Evolutionary conservation across 2,797 vertebrate species (phyloP).

Genomic region (Enteromius thamalakanensis): DNA sequence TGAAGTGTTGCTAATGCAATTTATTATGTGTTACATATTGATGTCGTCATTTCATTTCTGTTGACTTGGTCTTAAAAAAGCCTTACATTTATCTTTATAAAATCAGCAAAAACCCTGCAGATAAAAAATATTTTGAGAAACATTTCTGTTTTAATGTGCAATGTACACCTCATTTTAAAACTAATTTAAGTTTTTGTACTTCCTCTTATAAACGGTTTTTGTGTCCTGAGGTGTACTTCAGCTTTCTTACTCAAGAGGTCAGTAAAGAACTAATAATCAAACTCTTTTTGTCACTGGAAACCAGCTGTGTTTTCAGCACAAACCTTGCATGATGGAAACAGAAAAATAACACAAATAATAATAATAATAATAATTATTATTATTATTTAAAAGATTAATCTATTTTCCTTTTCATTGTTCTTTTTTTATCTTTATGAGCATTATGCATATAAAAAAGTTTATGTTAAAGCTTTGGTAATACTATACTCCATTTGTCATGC

Average conservation of each 20-base stretch:
- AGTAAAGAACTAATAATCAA: background rate
- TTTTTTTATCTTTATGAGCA: background rate
- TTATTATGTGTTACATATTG: background rate
- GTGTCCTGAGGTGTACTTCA: background rate
- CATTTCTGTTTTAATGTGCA: background rate
- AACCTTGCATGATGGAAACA: background rate
- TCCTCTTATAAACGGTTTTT: background rate
- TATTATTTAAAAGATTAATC: background rate
- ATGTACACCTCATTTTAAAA: background rate
- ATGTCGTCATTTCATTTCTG: background rate
- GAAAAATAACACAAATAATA: background rate
- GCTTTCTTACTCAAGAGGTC: slow-evolving; percentile 45
- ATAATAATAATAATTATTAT: background rate
- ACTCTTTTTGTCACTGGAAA: background rate
- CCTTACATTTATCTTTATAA: background rate
- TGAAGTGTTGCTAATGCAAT: background rate
- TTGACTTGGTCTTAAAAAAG: background rate
- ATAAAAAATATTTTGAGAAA: background rate
- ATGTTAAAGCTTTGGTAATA: background rate
- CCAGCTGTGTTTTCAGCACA: background rate
- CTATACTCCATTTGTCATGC: background rate
- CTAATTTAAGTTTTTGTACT: background rate
- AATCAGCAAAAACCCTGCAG: background rate
- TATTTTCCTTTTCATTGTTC: background rate
- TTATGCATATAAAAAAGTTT: background rate